Evolutionary conservation across 1,140 invertebrate species (phyloP), one percentile per base, ranked within the genome.

Genomic region (Phymorhynchus buccinoides): DNA sequence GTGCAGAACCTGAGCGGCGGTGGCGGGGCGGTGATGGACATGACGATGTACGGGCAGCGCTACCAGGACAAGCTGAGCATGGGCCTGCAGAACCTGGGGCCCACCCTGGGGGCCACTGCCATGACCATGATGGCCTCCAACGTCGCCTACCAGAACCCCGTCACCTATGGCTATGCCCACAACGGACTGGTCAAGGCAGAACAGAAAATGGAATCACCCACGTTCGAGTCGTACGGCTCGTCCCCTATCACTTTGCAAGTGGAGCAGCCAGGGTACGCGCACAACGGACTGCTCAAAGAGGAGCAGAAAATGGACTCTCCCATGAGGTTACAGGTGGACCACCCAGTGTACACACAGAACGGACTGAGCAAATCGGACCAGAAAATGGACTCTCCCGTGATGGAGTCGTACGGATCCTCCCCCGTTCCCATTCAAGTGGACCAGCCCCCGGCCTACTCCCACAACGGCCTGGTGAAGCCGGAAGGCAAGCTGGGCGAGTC

Each of bases 131-230:
- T 95, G 95, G 93, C 96, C 94, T 93, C 95, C 95, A 88, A 96
- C 95, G 92, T 86, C 89, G 91, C 73, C 83, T 88, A 89, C 80
- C 87, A 88, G 80, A 87, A 86, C 89, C 94, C 95, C n/a, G 85
- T 89, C 71, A 86, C 86, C 68, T 90, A 89, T 80, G 88, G 88
- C 73, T 97, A 98, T 92, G 96, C 96, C 88, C 96, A 97, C 92
- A 96, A 97, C 16, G 97, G 97, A 79, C 95, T 97, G 73, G 97
- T 97, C 27, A 96, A 97, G 87, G 89, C 86, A 32, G 91, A 92
- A 87, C 89, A 88, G 18, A 92, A 92, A 87, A 88, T 91, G 87
- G 85, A 88, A 62, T 89, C 90, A 62, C 91, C 92, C 81, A 92
- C 92, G 68, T 89, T 91, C 73, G 89, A 91, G 77, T 87, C 89